A percentile compares a stretch with the other conserved stretches of the same genome.
Evolutionary conservation across 2,888 invertebrate genomes (phyloP).

Genomic region (Desoria tigrina): DNA sequence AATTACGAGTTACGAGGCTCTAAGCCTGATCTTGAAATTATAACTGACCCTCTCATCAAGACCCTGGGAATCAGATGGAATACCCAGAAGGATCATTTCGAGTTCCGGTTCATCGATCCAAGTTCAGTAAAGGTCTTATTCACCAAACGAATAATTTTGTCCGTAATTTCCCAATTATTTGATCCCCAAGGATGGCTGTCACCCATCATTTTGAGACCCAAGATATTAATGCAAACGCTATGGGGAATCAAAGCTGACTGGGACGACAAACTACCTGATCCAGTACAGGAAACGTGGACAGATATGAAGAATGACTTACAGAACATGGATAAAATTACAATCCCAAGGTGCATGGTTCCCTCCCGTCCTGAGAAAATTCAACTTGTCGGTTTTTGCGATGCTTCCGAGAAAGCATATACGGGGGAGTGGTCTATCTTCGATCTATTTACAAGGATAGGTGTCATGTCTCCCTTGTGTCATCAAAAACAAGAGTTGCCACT

Average conservation of each 20-base stretch:
- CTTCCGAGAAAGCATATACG: too few relatives aligned
- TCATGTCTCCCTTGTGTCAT: conserved; percentile 32
- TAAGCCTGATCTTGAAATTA: not conserved
- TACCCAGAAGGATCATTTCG: not conserved
- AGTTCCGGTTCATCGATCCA: not conserved
- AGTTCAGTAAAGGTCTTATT: not conserved
- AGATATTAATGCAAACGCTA: conserved; percentile 14
- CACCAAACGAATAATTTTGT: conserved; percentile 19
- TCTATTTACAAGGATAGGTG: too few relatives aligned
- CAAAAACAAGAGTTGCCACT: too few relatives aligned
- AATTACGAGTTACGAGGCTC: conserved; percentile 18
- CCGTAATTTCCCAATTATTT: conserved; percentile 20
- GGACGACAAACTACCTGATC: conserved; percentile 5
- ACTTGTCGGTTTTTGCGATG: conserved; percentile 22
- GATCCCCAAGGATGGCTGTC: conserved; percentile 33
- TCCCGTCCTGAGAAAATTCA: not conserved
- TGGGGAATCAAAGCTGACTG: conserved; percentile 12
- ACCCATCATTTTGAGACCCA: conserved; percentile 19
- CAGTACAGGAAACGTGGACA: not conserved
- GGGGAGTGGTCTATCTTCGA: conserved; percentile 16
- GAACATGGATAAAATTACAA: not conserved
- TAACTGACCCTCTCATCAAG: not conserved
- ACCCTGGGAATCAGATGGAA: conserved; percentile 11
- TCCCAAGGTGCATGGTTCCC: conserved; percentile 8
- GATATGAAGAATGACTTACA: not conserved